Evolutionary conservation across 2,797 vertebrate species (phyloP).

Genomic region (Mastacembelus armatus): DNA sequence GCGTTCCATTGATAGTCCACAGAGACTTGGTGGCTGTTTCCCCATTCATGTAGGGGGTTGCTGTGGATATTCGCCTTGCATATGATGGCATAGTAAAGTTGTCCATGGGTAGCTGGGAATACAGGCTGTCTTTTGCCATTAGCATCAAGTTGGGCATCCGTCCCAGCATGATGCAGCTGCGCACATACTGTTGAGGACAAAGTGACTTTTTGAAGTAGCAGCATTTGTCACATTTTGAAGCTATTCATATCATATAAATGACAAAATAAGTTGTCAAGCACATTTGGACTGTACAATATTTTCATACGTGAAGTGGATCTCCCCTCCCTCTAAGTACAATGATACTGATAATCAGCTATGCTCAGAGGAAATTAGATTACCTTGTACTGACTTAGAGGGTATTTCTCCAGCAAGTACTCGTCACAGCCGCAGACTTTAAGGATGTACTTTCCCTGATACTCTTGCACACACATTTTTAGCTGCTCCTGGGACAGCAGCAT

Average conservation of each 20-base stretch:
- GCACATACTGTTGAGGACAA: conserved; percentile 89
- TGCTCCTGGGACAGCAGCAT: conserved; percentile 97
- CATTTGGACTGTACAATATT: conserved; percentile 43
- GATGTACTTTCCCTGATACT: conserved; percentile 99
- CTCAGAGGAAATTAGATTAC: conserved; percentile 81
- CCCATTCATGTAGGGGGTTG: conserved; percentile 98
- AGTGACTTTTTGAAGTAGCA: conserved; percentile 29
- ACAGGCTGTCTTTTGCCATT: conserved; percentile 98
- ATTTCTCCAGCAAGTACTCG: conserved; percentile 98
- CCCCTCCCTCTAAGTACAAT: conserved; percentile 22
- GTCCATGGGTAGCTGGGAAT: conserved; percentile 94
- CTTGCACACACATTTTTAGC: conserved; percentile 98
- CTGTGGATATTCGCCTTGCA: conserved; percentile 95
- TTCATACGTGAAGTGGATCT: conserved; percentile 45
- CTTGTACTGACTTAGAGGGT: conserved; percentile 99
- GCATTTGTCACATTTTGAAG: conserved; percentile 41
- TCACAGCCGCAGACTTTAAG: conserved; percentile 99
- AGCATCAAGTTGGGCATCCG: conserved; percentile 99
- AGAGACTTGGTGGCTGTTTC: conserved; percentile 95
- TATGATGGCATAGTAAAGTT: conserved; percentile 98
- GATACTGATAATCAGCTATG: conserved; percentile 39
- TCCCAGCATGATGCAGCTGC: conserved; percentile 98
- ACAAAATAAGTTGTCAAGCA: conserved; percentile 33
- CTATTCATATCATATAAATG: conserved; percentile 17
- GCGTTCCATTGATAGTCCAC: conserved; percentile 94